Evolutionary conservation across 1,140 invertebrate genomes (phyloP), one percentile per base, ranked within the genome.

Genomic region (Ridgeia piscesae): DNA sequence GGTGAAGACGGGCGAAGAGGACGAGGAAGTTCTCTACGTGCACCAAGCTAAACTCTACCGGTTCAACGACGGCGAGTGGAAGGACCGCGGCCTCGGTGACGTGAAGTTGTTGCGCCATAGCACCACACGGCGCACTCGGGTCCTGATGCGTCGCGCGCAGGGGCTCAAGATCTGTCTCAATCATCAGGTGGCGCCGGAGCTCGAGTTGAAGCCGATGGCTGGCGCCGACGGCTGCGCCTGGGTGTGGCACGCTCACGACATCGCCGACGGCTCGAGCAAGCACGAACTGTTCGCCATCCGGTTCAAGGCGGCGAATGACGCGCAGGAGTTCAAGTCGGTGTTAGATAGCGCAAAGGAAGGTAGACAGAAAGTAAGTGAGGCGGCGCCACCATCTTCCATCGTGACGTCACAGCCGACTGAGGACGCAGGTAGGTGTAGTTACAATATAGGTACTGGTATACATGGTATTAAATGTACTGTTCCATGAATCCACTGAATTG

Each of bases 161-260:
- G 94, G 95, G 0, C 93, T 94, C 33, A 96, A 96, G 89, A 91
- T 96, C 0, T 96, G 96, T 93, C 95, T 95, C 35, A 96, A 96
- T 94, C 96, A 96, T 94, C 94, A 94, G 17, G 94, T 96, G 35
- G 93, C 93, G 0, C 77, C 93, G 17, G 94, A 95, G 0, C 93
- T 96, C 33, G 93, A 94, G n/a, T 93, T 96, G 34, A 94, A 94
- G 89, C 94, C 94, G 0, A 94, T 95, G 95, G 91, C 92, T 14
- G 93, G 98, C 95, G 97, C 98, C 94, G 97, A 98, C 58, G 95
- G 94, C 0, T 98, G 42, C 94, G 97, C 98, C 0, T 98, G 98
- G 97, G 93, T 97, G 11, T 99, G 98, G 97, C 96, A 96, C 91
- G 98, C 98, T 0, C 96, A 97, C 91, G 98, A 99, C 96, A 99